Percentiles rank a stretch among this genome's conserved stretches.
These are phyloP conservation scores for Notiomystis cincta DNA, from an alignment of 2,113 vertebrate species.

Conservation along the genomic window DNA sequence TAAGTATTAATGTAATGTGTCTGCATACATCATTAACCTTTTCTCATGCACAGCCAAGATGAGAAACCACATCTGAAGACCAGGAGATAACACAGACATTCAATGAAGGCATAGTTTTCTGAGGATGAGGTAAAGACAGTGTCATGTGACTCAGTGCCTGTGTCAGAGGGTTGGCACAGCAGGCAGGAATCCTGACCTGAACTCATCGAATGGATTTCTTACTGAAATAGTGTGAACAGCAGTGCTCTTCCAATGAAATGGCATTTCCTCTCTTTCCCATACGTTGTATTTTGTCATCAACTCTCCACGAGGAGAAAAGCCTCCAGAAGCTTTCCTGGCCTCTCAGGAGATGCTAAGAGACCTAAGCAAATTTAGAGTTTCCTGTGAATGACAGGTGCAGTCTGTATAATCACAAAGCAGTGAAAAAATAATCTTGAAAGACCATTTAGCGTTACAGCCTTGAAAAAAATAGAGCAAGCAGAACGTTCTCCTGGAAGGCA, in stretches of 20 bases:
- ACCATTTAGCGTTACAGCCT: neutral
- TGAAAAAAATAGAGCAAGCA: neutral
- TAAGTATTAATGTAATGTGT: neutral
- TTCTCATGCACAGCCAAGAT: neutral
- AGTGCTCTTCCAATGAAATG: neutral
- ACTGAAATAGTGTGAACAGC: neutral
- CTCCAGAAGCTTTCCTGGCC: neutral
- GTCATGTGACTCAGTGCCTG: too few species aligned
- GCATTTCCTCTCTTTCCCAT: neutral
- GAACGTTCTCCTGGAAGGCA: neutral
- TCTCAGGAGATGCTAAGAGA: neutral
- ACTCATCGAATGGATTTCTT: neutral
- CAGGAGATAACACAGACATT: neutral
- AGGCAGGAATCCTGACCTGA: neutral
- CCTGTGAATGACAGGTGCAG: neutral
- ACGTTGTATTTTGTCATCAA: neutral
- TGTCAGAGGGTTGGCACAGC: rapidly evolving
- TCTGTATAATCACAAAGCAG: neutral
- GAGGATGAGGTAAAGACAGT: neutral
- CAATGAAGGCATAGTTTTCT: neutral
- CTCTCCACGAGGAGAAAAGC: neutral
- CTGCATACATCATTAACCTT: neutral
- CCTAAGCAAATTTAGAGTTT: neutral
- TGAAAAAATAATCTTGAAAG: neutral
- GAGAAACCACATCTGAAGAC: neutral